These are phyloP conservation scores for Zaprionus nigranus DNA, from an alignment of 1,140 invertebrate genomes.

Conservation along the genomic window DNA sequence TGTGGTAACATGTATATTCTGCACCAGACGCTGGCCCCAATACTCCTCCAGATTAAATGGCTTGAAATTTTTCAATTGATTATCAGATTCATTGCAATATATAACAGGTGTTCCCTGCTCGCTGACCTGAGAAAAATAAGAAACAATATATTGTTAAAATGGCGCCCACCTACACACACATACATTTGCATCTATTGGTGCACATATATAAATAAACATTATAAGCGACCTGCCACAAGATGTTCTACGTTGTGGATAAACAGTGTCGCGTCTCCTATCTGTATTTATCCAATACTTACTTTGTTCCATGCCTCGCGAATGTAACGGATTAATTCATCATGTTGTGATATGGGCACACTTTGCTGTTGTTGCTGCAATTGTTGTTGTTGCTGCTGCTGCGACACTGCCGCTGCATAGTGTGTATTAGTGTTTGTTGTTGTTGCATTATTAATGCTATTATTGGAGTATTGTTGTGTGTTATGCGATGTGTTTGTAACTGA, in stretches of 20 bases:
- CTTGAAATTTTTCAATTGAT: slow-evolving; percentile 82
- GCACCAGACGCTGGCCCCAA: slow-evolving; percentile 80
- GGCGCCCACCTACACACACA: neutral
- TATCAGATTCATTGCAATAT: slow-evolving; percentile 77
- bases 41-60: slow-evolving; percentile 83
- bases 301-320: slow-evolving; percentile 82
- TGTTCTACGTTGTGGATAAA: slow-evolving; percentile 17
- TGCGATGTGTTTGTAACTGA: slow-evolving; percentile 58
- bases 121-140: slow-evolving; percentile 58
- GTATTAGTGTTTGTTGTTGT: slow-evolving; percentile 52
- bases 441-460: slow-evolving; percentile 67
- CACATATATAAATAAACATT: slow-evolving; percentile 11
- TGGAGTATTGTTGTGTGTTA: slow-evolving; percentile 60
- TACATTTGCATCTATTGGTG: neutral
- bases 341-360: slow-evolving; percentile 72
- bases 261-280: neutral
- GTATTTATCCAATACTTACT: slow-evolving; percentile 50
- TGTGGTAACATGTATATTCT: slow-evolving; percentile 79
- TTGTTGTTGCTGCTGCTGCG: slow-evolving; percentile 55
- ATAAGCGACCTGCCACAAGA: slow-evolving; percentile 43
- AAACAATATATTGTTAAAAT: slow-evolving; percentile 9
- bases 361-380: slow-evolving; percentile 30
- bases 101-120: slow-evolving; percentile 75
- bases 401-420: slow-evolving; percentile 38
- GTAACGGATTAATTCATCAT: slow-evolving; percentile 81